Evolutionary conservation across 2,888 invertebrate genomes (phyloP), one percentile per base, ranked within the genome.

Genomic region (Nomada lathburiana): DNA sequence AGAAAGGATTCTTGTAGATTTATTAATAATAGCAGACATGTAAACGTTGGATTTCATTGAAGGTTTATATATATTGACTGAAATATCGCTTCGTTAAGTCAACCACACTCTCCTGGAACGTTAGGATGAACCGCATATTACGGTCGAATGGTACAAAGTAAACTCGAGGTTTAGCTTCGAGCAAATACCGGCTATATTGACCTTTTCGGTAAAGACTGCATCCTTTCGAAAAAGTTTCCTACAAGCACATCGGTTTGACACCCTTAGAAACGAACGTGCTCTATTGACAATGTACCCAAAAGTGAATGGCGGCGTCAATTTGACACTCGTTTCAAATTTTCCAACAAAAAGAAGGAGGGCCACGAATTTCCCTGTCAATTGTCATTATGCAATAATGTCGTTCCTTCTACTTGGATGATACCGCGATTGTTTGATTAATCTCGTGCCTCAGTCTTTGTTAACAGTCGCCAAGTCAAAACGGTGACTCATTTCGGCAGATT

Each of bases 401-500:
- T 62, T 75, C n/a, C 11, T 20, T 36, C 36, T 18, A 11, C n/a
- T 23, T 36, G 11, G 13, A 53, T 23, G 36, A 78, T 47, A 50
- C 4, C 4, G n/a, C 44, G 20, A 10, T 63, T 68, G 36, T 79
- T 72, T 23, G 47, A 52, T 67, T 52, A 44, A 75, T 59, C 18
- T 47, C 47, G 59, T 74, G 52, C 47, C 26, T 18, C 29, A 3
- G 59, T 36, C 52, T 80, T 75, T 72, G 73, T 73, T 60, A 76
- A 69, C 47, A 50, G 76, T 68, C 72, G 20, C 50, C 70, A 59
- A 77, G 71, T 87, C 62, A 77, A 82, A 83, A 80, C 71, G 77
- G 47, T 88, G 82, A 88, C 64, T 88, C 85, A 85, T 86, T 88
- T 85, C 76, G 80, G 72, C 85, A 86, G 86, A 88, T 88, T 82